phyloP scores from a whole-genome alignment of 2,888 invertebrate species.

The Drosophila mimetica region DNA sequence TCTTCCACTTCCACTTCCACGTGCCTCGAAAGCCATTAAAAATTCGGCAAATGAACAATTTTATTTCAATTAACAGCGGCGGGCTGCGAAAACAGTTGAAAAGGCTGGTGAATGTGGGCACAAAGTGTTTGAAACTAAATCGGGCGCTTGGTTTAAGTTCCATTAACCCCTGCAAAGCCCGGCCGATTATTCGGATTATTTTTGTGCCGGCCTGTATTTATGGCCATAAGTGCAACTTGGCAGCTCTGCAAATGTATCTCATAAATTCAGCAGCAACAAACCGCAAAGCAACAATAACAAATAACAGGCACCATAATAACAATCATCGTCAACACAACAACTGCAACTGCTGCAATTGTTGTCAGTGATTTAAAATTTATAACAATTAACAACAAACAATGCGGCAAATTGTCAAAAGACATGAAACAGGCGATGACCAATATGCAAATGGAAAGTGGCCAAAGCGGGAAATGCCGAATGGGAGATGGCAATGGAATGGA shows the following conservation, averaged over 20 bases:
- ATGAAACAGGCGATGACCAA: conserved; percentile 65
- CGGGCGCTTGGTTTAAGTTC: background rate
- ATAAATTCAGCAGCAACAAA: conserved; percentile 39
- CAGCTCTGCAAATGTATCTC: conserved; percentile 34
- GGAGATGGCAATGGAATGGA: background rate
- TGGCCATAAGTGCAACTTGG: conserved; percentile 30
- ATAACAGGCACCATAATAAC: conserved; percentile 23
- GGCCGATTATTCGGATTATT: conserved; percentile 34
- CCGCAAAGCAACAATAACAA: conserved; percentile 24
- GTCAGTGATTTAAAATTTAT: conserved; percentile 71
- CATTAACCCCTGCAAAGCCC: conserved; percentile 10
- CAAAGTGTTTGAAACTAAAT: conserved; percentile 18
- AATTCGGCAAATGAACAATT: conserved; percentile 35
- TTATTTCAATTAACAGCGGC: conserved; percentile 34
- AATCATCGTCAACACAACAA: conserved; percentile 19
- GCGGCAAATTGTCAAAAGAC: conserved; percentile 76
- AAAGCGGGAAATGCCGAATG: conserved; percentile 2
- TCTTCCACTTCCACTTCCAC: conserved; percentile 4
- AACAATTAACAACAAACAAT: conserved; percentile 74
- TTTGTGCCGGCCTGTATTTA: conserved; percentile 27
- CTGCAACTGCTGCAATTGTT: conserved; percentile 45
- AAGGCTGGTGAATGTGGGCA: background rate
- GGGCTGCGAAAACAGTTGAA: background rate
- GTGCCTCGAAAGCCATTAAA: conserved; percentile 25
- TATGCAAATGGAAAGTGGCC: conserved; percentile 62